Percentiles rank a stretch among this genome's conserved stretches.
Conservation (phyloP, 1,140 invertebrate species). For the Penaeus indicus region DNA sequence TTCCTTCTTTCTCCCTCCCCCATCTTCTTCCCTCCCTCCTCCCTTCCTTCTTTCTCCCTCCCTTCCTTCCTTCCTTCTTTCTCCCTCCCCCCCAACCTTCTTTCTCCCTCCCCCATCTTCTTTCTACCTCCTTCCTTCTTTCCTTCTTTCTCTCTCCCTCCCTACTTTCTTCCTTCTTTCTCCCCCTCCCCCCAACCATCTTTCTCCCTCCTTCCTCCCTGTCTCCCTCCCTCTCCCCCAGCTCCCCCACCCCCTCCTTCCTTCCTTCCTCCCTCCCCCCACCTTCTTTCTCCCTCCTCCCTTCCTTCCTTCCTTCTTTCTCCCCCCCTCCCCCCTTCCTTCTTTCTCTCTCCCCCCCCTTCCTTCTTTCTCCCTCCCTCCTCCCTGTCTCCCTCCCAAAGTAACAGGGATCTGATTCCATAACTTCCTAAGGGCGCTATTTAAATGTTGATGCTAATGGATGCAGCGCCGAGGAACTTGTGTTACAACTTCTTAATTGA, state of each 20-base stretch:
- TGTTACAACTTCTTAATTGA: conserved; percentile 56
- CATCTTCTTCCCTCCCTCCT: too few species aligned
- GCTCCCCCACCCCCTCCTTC: not conserved
- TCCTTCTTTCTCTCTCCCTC: too few species aligned
- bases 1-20: too few species aligned
- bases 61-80: too few species aligned
- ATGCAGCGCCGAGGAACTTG: conserved; percentile 19
- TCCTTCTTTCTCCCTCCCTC: conserved; percentile 15
- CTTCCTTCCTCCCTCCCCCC: not conserved
- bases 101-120: too few species aligned
- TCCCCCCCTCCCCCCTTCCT: not conserved
- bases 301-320: not conserved
- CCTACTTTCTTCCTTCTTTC: too few species aligned
- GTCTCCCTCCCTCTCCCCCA: not conserved
- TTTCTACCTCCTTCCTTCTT: too few species aligned
- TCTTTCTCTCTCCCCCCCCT: conserved; percentile 9
- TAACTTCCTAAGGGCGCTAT: conserved; percentile 33
- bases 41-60: too few species aligned
- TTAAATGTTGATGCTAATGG: conserved; percentile 49
- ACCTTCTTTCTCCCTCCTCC: not conserved
- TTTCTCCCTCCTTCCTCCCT: too few species aligned
- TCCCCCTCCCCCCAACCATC: too few species aligned
- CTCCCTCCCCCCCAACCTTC: too few species aligned
- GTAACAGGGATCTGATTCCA: not conserved
- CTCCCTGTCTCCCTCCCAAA: conserved; percentile 1